Evolutionary conservation across 2,888 invertebrate species (phyloP).

Genomic region (Rhaphigaster nebulosa): DNA sequence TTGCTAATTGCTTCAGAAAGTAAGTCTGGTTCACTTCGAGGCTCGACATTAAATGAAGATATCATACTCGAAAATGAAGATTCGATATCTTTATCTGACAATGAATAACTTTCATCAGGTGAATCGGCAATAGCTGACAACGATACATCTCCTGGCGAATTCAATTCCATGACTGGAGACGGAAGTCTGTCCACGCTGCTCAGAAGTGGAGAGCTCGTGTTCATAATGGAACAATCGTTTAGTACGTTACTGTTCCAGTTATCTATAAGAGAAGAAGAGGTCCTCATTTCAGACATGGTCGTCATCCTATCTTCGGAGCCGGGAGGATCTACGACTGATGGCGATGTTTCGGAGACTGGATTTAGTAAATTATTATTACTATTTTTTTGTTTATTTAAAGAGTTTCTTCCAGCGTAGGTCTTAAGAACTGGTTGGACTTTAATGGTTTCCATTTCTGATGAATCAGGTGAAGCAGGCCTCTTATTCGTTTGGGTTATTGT

Average conservation of each 20-base stretch:
- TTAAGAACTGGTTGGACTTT: neutral
- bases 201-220: neutral
- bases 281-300: neutral
- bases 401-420: neutral
- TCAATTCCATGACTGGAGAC: conserved; percentile 9
- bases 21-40: neutral
- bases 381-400: conserved; percentile 25
- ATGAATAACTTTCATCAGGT: neutral
- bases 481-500: neutral
- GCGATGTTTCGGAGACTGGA: neutral
- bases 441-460: neutral
- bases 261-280: neutral
- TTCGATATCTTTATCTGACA: conserved; percentile 24
- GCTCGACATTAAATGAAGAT: neutral
- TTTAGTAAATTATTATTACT: neutral
- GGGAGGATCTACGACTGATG: neutral
- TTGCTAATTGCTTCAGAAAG: conserved; percentile 29
- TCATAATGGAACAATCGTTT: neutral
- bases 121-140: neutral
- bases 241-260: neutral
- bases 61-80: neutral
- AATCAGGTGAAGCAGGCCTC: neutral
- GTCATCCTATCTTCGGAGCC: neutral
- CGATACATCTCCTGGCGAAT: neutral
- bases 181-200: conserved; percentile 17